Percentiles rank a stretch among this genome's conserved stretches.
These are phyloP conservation scores for Ficedula albicollis DNA, from an alignment of 2,797 vertebrate species.

Conservation along the genomic window DNA sequence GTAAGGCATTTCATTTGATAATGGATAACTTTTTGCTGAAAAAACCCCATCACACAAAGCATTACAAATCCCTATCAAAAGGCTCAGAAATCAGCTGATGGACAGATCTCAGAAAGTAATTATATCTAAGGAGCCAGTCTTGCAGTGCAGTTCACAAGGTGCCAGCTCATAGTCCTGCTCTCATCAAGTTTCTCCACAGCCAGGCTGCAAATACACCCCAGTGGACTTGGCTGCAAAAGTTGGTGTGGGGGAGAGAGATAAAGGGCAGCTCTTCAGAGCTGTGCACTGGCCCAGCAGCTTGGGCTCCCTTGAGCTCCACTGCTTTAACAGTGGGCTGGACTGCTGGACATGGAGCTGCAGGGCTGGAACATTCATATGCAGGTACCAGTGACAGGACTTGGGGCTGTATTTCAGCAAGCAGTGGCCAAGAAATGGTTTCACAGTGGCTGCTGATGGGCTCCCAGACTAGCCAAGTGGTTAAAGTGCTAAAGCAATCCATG, in stretches of 20 bases:
- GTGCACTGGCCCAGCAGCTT: not conserved
- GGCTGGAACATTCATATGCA: not conserved
- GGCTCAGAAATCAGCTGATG: not conserved
- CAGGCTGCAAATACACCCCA: not conserved
- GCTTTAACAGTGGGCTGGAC: rapidly evolving
- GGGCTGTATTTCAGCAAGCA: not conserved
- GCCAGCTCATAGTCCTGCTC: not conserved
- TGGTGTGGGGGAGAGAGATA: not conserved
- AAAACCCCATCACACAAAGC: not conserved
- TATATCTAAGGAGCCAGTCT: not conserved
- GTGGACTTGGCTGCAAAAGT: not conserved
- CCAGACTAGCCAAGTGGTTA: not conserved
- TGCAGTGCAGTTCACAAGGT: not conserved
- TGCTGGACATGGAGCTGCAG: not conserved
- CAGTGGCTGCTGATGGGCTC: not conserved
- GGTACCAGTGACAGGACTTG: not conserved
- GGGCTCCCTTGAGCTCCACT: not conserved
- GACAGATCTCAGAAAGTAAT: not conserved
- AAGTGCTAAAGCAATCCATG: conserved; percentile 11
- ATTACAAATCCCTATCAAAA: not conserved
- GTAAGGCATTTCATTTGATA: not conserved
- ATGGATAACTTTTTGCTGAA: not conserved
- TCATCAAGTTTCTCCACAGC: rapidly evolving
- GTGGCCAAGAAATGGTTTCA: not conserved
- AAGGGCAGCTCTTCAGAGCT: not conserved